Evolutionary conservation across 2,797 vertebrate species (phyloP).

Genomic region (Anabas testudineus): DNA sequence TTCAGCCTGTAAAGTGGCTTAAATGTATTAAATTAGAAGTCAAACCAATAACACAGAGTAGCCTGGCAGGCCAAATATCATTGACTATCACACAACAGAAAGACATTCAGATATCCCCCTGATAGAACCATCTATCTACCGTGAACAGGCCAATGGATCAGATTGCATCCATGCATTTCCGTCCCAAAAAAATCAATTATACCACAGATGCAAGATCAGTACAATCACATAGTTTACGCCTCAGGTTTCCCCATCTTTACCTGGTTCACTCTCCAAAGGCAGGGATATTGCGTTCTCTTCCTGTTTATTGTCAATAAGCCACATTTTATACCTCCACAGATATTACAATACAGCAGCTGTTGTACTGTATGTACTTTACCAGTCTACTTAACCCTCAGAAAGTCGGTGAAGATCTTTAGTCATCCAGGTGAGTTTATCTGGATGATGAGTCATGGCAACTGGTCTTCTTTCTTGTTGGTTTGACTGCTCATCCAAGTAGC

Average conservation of each 20-base stretch:
- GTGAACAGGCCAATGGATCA: constrained; percentile 44
- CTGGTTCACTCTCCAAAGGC: constrained; percentile 60
- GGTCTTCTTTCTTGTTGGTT: too few species aligned
- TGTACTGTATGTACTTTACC: constrained; percentile 47
- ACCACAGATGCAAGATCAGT: constrained; percentile 70
- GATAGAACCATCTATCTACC: constrained; percentile 7
- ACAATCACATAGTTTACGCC: constrained; percentile 77
- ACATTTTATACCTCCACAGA: constrained; percentile 72
- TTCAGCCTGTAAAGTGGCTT: constrained; percentile 24
- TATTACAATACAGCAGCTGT: constrained; percentile 45
- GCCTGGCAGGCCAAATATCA: constrained; percentile 46
- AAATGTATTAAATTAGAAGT: constrained; percentile 23
- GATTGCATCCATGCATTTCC: constrained; percentile 33
- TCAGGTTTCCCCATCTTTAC: constrained; percentile 79
- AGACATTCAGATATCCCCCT: constrained; percentile 27
- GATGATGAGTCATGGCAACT: too few species aligned
- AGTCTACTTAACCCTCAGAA: constrained; percentile 57
- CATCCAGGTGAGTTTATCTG: too few species aligned
- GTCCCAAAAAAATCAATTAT: constrained; percentile 34
- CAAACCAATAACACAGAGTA: constrained; percentile 31
- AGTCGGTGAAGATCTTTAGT: too few species aligned
- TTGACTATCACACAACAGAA: constrained; percentile 25
- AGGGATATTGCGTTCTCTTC: constrained; percentile 57
- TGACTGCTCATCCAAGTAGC: too few species aligned
- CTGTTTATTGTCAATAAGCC: constrained; percentile 66